These are phyloP conservation scores for Tortrix viridana DNA, from an alignment of 2,888 invertebrate genomes.

Conservation along the genomic window DNA sequence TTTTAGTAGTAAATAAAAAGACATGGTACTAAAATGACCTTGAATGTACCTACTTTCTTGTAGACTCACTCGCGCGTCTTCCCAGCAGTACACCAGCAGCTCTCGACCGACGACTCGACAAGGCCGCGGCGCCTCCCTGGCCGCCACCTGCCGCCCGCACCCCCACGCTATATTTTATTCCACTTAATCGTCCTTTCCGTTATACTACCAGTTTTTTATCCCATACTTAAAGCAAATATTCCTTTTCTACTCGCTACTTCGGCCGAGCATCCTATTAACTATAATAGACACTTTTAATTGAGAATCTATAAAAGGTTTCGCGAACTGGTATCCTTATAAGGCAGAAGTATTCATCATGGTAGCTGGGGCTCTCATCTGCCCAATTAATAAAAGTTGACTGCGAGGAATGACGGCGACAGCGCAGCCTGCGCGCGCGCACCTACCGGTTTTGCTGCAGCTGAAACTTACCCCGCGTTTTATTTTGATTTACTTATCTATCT, in stretches of 20 bases:
- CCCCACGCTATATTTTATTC: constrained; percentile 84
- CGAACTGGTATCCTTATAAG: constrained; percentile 78
- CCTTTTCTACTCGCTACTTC: constrained; percentile 73
- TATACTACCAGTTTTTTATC: constrained; percentile 81
- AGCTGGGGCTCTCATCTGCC: constrained; percentile 82
- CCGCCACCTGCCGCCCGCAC: constrained; percentile 82
- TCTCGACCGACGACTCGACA: too few relatives aligned
- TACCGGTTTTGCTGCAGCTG: constrained; percentile 80
- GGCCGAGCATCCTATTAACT: constrained; percentile 78
- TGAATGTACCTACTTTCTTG: too few relatives aligned
- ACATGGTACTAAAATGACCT: too few relatives aligned
- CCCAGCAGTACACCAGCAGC: too few relatives aligned
- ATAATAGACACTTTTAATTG: constrained; percentile 84
- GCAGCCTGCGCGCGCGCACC: constrained; percentile 57
- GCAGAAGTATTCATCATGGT: constrained; percentile 80
- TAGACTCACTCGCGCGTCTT: too few relatives aligned
- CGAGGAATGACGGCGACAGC: constrained; percentile 74
- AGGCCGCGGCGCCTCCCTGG: constrained; percentile 57
- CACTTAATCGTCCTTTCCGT: constrained; percentile 83
- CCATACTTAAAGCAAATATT: constrained; percentile 81
- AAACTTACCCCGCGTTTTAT: constrained; percentile 75
- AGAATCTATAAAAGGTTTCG: constrained; percentile 84
- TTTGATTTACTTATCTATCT: constrained; percentile 78
- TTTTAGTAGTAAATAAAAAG: too few relatives aligned
- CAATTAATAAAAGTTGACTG: constrained; percentile 84